A percentile compares a stretch with the other conserved stretches of the same genome.
phyloP scores from a whole-genome alignment of 2,888 invertebrate genomes.

The Sericinus montela region DNA sequence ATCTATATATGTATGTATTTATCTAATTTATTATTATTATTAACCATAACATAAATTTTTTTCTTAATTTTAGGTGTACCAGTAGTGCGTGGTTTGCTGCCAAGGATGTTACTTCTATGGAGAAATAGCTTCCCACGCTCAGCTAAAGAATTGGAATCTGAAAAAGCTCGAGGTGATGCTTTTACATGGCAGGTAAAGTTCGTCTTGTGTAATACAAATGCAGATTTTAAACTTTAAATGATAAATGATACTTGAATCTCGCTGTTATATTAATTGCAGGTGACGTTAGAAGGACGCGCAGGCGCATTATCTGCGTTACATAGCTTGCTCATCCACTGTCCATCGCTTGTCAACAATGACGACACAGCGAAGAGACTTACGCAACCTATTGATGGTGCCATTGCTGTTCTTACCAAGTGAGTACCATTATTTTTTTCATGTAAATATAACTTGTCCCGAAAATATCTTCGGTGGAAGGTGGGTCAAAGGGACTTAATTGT shows the following conservation, averaged over 20 bases:
- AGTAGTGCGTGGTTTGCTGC: constrained; percentile 94
- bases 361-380: constrained; percentile 92
- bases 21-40: too few species aligned
- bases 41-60: too few species aligned
- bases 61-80: constrained; percentile 82
- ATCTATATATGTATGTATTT: too few species aligned
- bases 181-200: constrained; percentile 96
- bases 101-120: constrained; percentile 96
- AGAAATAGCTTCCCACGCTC: constrained; percentile 98
- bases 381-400: constrained; percentile 94
- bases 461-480: too few species aligned
- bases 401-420: constrained; percentile 96
- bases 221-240: too few species aligned
- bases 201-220: background rate
- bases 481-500: too few species aligned
- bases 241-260: too few species aligned
- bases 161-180: constrained; percentile 96
- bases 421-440: constrained; percentile 42
- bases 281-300: constrained; percentile 96
- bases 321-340: constrained; percentile 94
- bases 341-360: constrained; percentile 94
- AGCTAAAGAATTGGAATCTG: constrained; percentile 97
- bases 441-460: too few species aligned
- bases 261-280: constrained; percentile 53
- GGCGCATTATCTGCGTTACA: constrained; percentile 98